Base-by-base conservation (phyloP, 2,113 vertebrate species). In the Chamaea fasciata region DNA sequence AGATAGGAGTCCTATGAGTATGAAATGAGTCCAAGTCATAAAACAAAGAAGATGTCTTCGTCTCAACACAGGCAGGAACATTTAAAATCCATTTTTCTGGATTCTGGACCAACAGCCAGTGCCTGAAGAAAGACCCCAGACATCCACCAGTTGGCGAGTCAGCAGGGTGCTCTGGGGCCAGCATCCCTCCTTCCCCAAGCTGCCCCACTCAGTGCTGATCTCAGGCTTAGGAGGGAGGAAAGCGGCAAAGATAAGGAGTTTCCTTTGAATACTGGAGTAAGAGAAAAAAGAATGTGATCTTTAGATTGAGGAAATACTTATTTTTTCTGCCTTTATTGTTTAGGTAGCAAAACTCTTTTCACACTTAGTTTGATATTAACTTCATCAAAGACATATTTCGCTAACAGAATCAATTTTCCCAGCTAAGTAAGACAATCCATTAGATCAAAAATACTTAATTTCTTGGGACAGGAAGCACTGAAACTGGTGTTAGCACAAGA, bases 331-430 rank as follows among this genome's bases (percentile, higher is more conserved):
- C 31, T 86, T 86, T n/a, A 30, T 10, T 42, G 9, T 87, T 79
- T 57, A 80, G n/a, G 41, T 23, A 74, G 69, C 28, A 92, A 68
- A 88, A 74, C 1, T 33, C 46, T 86, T 90, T 84, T 90, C 46
- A 24, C 27, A 64, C 44, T 76, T 62, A 44, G 44, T 73, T 93
- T 85, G 62, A 87, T 60, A 87, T 83, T 83, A 85, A 53, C 50
- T 90, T 79, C 42, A 85, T 86, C 46, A 90, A 90, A 95, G 59
- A 46, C 15, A 44, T 83, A 69, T 67, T 64, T 94, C 59, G 62
- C 50, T 77, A 93, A 59, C 67, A 77, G 60, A 88, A 95, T 89
- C 64, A 90, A 49, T 94, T 92, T 86, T 97, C 39, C 27, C 52
- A 63, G 55, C 50, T 75, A 67, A 81, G 63, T 44, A 60, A 79